A percentile compares a stretch with the other conserved stretches of the same genome.
These are phyloP conservation scores for Ctenochaetus hawaiiensis DNA, from an alignment of 2,797 vertebrate genomes.

Conservation along the genomic window DNA sequence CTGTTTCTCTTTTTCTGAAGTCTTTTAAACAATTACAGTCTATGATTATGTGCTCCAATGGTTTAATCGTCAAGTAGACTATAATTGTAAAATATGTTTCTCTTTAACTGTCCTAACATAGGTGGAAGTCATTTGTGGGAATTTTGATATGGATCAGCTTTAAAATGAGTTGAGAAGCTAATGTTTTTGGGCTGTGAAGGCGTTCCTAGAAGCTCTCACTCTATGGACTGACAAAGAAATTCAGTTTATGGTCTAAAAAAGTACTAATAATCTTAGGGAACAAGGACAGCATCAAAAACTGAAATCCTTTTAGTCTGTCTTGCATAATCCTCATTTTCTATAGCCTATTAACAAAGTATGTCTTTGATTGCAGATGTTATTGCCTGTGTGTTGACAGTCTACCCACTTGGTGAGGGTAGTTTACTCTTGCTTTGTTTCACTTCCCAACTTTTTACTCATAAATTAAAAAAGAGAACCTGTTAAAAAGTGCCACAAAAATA, in stretches of 20 bases:
- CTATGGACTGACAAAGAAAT: conserved; percentile 28
- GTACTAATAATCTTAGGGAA: conserved; percentile 12
- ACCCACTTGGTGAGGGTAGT: too few relatives aligned
- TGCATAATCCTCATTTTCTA: conserved; percentile 1
- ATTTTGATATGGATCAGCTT: neutral
- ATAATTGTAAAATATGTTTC: neutral
- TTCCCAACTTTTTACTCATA: too few relatives aligned
- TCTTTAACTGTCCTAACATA: neutral
- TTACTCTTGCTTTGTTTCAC: too few relatives aligned
- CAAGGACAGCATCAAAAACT: neutral
- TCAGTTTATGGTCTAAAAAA: neutral
- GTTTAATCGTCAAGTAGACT: neutral
- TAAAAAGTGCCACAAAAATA: too few relatives aligned
- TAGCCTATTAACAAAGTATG: neutral
- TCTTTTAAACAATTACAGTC: neutral
- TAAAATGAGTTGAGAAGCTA: neutral
- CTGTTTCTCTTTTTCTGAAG: neutral
- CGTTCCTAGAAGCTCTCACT: conserved; percentile 13
- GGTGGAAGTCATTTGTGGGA: neutral
- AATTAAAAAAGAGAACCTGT: too few relatives aligned
- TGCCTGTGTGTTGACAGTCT: too few relatives aligned
- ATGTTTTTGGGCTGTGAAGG: conserved; percentile 3
- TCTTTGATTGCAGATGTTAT: neutral
- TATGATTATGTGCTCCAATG: neutral
- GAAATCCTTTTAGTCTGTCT: neutral